Evolutionary conservation across 2,113 vertebrate genomes (phyloP).

Genomic region (Antigone vipio): DNA sequence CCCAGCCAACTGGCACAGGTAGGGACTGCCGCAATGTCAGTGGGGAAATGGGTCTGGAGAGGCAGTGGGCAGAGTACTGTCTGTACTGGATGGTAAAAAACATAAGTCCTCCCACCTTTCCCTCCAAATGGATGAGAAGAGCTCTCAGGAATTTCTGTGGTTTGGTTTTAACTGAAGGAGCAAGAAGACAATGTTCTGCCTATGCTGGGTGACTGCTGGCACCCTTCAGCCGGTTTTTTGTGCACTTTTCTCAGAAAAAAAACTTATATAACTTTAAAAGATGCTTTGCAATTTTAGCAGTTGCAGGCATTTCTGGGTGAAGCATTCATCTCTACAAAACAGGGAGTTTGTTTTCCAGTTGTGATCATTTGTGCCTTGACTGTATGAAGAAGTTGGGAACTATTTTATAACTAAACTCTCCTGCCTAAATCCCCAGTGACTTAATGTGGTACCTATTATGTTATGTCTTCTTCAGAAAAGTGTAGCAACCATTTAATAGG

Average conservation of each 20-base stretch:
- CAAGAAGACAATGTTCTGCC: not conserved
- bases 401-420: not conserved
- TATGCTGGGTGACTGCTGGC: not conserved
- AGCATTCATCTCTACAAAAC: not conserved
- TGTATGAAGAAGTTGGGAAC: not conserved
- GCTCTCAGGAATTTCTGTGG: not conserved
- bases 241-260: not conserved
- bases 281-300: not conserved
- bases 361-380: not conserved
- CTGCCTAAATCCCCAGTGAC: not conserved
- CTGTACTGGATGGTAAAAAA: not conserved
- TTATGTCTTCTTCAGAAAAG: not conserved
- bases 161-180: not conserved
- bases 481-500: not conserved
- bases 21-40: accelerated
- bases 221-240: not conserved
- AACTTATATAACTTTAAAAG: not conserved
- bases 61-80: not conserved
- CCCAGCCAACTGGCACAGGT: accelerated
- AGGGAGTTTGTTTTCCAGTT: not conserved
- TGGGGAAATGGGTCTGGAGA: not conserved
- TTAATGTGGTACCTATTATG: not conserved
- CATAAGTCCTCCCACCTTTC: not conserved
- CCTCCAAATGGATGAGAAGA: not conserved
- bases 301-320: not conserved